Conservation (phyloP, 2,797 vertebrate genomes). For the Channa striata region DNA sequence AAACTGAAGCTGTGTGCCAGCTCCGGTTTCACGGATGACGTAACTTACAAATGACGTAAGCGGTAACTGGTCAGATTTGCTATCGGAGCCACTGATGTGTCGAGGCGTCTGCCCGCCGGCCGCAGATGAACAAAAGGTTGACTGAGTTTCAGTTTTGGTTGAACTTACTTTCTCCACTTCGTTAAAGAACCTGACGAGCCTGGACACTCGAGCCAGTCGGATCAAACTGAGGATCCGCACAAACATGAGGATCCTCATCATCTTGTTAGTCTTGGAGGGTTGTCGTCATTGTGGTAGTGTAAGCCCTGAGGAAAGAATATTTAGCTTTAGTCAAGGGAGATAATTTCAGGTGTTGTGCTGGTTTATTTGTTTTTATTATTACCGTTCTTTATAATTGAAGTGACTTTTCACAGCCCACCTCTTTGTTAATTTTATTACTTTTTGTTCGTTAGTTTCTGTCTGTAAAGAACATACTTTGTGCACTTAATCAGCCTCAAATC, state of each 20-base stretch:
- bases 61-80: constrained; percentile 16
- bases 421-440: not conserved
- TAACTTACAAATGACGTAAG: no score
- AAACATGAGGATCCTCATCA: constrained; percentile 88
- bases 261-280: constrained; percentile 81
- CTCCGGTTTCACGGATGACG: constrained; percentile 11
- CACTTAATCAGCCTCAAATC: constrained; percentile 2
- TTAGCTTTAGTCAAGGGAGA: no score
- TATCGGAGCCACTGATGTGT: constrained; percentile 10
- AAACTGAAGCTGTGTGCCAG: not conserved
- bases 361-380: not conserved
- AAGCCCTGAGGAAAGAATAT: constrained; percentile 67
- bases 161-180: constrained; percentile 85
- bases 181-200: constrained; percentile 85
- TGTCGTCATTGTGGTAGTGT: constrained; percentile 77
- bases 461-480: constrained; percentile 4
- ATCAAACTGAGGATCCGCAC: constrained; percentile 85
- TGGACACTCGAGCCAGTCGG: constrained; percentile 82
- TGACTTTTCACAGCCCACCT: no score
- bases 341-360: not conserved
- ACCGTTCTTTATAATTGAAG: no score
- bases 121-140: constrained; percentile 13
- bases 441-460: not conserved
- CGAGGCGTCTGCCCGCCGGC: constrained; percentile 15
- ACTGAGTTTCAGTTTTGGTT: constrained; percentile 41